Conservation (phyloP, 1,140 invertebrate genomes). For the Calycopis cecrops region DNA sequence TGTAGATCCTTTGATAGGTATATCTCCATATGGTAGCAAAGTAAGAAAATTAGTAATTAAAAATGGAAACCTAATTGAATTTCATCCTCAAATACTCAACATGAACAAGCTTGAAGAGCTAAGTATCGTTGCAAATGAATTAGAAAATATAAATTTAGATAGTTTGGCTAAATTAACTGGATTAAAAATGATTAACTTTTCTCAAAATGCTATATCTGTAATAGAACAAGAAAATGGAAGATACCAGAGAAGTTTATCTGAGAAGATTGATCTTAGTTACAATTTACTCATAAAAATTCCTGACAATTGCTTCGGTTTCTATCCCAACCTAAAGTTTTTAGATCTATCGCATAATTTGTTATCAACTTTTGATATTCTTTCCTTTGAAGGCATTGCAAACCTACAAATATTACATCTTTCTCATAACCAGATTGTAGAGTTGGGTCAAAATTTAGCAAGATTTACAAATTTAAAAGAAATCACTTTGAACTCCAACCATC, state of each 20-base stretch:
- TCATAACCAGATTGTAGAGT: neutral
- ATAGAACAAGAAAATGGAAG: neutral
- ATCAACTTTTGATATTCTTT: neutral
- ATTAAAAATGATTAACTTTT: neutral
- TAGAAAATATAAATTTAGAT: neutral
- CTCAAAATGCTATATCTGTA: neutral
- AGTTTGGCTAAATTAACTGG: neutral
- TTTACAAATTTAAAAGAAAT: conserved; percentile 1
- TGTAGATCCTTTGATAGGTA: neutral
- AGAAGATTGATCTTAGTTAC: neutral
- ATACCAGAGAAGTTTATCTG: neutral
- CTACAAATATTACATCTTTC: neutral
- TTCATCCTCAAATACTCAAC: neutral
- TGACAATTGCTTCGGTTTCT: neutral
- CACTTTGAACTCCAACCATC: neutral
- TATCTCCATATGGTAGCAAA: neutral
- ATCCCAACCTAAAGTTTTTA: neutral
- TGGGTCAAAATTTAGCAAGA: neutral
- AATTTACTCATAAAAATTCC: neutral
- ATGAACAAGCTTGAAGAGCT: neutral
- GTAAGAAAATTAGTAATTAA: neutral
- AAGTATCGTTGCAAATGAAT: neutral
- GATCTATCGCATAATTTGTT: neutral
- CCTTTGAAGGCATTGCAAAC: neutral
- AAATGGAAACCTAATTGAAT: neutral